Base-by-base conservation (phyloP, 2,797 vertebrate species). In the Xenopus petersii region DNA sequence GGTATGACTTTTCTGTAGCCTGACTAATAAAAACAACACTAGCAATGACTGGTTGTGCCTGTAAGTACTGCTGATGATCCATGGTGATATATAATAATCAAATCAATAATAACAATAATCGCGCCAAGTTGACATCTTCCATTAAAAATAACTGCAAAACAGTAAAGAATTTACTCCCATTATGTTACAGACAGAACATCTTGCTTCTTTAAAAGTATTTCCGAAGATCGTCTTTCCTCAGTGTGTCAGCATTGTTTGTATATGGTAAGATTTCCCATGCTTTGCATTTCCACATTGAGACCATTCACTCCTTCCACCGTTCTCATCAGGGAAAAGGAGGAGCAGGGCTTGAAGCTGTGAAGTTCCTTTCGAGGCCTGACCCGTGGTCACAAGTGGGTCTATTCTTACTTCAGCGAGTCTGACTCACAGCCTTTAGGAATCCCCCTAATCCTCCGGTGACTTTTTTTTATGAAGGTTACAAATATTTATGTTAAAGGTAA, bases 371-470 rank as follows among this genome's bases (percentile, higher is more conserved):
- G 46, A 0, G 70, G 72, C 55, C 67, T 83, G 85, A 84, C 70
- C 79, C 70, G 0, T 21, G 82, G 82, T 81, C 82, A 83, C 55
- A 73, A 33, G 8, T 12, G 2, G 26, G 64, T 62, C 74, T 47
- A 0, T 16, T 69, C 0, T 1, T 70, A 75, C 62, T 68, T 59
- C 75, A 76, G 55, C 60, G 68, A 70, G 77, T 61, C 61, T 12
- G 75, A 79, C 79, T 74, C 81, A 58, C 73, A 64, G 71, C 82
- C 63, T 80, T 80, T 71, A 81, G 81, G 81, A 84, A 86, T 85
- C 75, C 69, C 73, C 73, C 51, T 13, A 61, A n/a, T 58, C 70
- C 71, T 83, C 70, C 10, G 78, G 76, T 58, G 59, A 80, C 74
- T 77, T 17, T 10, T 10, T 7, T 66, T 84, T 82, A 83, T 77